A percentile compares a stretch with the other conserved stretches of the same genome.
Conservation (phyloP, 2,113 vertebrate species). For the Serinus canaria region DNA sequence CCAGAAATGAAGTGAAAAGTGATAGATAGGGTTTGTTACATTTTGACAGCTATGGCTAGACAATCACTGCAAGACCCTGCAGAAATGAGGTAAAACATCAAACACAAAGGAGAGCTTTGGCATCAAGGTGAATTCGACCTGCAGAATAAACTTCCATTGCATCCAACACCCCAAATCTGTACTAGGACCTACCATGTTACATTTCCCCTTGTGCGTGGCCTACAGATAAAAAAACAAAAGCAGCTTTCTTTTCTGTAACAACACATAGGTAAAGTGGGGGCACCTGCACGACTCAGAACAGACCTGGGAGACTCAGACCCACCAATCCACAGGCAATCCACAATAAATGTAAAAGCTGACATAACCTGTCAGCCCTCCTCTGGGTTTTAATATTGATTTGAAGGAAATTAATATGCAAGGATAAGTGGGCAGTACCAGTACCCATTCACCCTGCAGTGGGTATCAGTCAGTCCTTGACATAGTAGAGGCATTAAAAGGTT, state of each 20-base stretch:
- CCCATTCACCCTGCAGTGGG: background rate
- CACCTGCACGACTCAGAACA: background rate
- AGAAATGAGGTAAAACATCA: background rate
- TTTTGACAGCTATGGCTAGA: background rate
- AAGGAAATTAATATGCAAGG: background rate
- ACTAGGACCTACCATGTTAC: background rate
- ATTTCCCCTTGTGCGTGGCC: background rate
- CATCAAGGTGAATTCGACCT: background rate
- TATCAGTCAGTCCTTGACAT: background rate
- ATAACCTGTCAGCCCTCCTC: background rate
- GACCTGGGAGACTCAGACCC: background rate
- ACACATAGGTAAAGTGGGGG: background rate
- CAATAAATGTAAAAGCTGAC: background rate
- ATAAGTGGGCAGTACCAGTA: background rate
- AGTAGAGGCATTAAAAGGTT: background rate
- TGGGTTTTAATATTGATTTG: background rate
- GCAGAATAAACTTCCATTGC: background rate
- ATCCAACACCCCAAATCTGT: background rate
- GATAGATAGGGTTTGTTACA: background rate
- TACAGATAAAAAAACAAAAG: background rate
- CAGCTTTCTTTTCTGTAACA: background rate
- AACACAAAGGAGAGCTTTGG: background rate
- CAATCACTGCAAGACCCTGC: background rate
- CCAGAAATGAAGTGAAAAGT: background rate
- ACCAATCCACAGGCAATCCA: background rate